Evolutionary conservation across 2,888 invertebrate genomes (phyloP), one percentile per base, ranked within the genome.

Genomic region (Synanthedon tipuliformis): DNA sequence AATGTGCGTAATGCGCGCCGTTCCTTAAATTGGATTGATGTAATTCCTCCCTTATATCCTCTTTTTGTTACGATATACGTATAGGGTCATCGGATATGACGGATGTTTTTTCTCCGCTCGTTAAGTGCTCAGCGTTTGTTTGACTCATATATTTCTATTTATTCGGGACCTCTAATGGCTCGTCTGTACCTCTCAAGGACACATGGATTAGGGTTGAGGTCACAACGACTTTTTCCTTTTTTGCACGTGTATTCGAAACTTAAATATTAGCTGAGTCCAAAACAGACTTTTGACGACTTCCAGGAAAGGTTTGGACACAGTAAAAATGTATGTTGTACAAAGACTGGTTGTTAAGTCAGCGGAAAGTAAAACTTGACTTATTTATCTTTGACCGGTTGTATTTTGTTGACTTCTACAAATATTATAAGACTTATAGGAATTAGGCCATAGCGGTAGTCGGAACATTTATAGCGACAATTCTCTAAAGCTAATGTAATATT

Each of bases 1-100:
- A 73, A 78, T 71, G 75, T 67, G 65, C 69, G 78, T 79, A 80
- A 82, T 78, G 74, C 61, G 74, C 75, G 70, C 67, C 76, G 69
- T 79, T 75, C 62, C 72, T 77, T 71, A 82, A 82, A 83, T 83
- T 84, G 82, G 81, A 83, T 83, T 81, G 80, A 78, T 80, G 82
- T 81, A 75, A 81, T 82, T 78, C 73, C 66, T 66, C 64, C 64
- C 68, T 60, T 73, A 67, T 68, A 70, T 73, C 68, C 60, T 61
- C 64, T 69, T 73, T 70, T 67, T 71, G 60, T 61, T 64, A 58
- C 51, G 53, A 57, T 55, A 55, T 54, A 34, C 48, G 27, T n/a
- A 45, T 11, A 55, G 60, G 68, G 68, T 66, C 70, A 65, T 69
- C 60, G 62, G 61, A 71, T 73, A 74, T 75, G 74, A 75, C 69